Conservation (phyloP, 2,797 vertebrate genomes). For the Cynodonichthys magdalenae region DNA sequence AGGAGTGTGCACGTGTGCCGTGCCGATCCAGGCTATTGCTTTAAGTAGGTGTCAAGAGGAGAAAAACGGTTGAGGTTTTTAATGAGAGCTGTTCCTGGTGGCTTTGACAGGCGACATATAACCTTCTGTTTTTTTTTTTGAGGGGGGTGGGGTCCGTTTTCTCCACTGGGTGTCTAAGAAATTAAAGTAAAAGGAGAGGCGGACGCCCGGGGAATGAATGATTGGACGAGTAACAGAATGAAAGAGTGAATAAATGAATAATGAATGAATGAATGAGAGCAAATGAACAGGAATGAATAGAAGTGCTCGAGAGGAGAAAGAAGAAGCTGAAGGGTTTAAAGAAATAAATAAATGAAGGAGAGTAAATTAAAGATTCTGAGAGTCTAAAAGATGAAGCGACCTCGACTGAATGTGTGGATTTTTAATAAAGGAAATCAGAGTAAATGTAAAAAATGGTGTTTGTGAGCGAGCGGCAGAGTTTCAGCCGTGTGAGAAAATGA, state of each 20-base stretch:
- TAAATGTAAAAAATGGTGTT: not conserved
- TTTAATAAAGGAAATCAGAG: not conserved
- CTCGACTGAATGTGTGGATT: not conserved
- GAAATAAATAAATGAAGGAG: not conserved
- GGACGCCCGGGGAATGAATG: conserved; percentile 24
- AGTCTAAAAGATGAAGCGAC: not conserved
- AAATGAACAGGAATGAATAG: conserved; percentile 24
- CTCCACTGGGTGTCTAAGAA: conserved; percentile 58
- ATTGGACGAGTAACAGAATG: conserved; percentile 41
- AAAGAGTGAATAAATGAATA: conserved; percentile 55
- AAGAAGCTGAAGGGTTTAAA: not conserved
- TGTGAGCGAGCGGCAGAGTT: conserved; percentile 1
- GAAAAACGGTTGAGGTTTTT: conserved; percentile 68
- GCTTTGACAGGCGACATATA: conserved; percentile 61
- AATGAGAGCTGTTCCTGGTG: conserved; percentile 63
- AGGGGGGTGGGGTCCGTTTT: conserved; percentile 27
- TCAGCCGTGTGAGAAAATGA: conserved; percentile 20
- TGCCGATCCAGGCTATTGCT: conserved; percentile 59
- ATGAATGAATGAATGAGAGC: conserved; percentile 28
- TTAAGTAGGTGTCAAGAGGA: conserved; percentile 73
- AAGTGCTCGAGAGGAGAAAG: not conserved
- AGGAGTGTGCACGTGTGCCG: conserved; percentile 4
- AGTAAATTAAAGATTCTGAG: not conserved
- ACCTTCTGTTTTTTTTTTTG: conserved; percentile 35
- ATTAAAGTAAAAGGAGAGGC: conserved; percentile 57